Base-by-base conservation (phyloP, 2,113 vertebrate genomes). In the Oriolus oriolus region DNA sequence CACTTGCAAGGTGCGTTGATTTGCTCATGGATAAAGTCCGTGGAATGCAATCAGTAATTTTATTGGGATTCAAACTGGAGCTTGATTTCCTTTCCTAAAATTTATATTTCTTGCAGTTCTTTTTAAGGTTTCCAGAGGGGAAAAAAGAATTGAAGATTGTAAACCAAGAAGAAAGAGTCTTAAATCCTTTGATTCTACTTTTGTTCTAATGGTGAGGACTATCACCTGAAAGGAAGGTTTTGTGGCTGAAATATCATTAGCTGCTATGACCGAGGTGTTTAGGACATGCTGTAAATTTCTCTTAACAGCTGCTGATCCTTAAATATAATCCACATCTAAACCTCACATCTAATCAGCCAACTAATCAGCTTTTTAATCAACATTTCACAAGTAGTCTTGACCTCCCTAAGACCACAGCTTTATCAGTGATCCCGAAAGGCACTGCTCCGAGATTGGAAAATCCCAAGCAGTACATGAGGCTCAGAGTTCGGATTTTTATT, bases 101-200 rank as follows among this genome's bases (percentile, higher is more conserved):
- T 96, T 96, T 92, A 64, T 88, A 88, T 64, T 84, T 89, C 68
- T 57, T 60, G 26, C 47, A n/a, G 45, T 64, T 73, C 64, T 89
- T 65, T 92, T 90, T 88, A 93, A 88, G 52, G 69, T 74, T 93
- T 95, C 92, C 90, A 94, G 95, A 85, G 80, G 87, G 52, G 7
- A 39, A 84, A 81, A 91, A 89, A 63, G 68, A 88, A 63, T 52
- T 61, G 87, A 74, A 66, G 59, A 79, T 11, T 85, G 64, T 90
- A 96, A 96, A 95, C 82, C 80, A 75, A 90, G 92, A 91, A 63
- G 59, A 81, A 94, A 95, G 81, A 73, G 52, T 81, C 76, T 93
- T 94, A 94, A 96, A 94, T 92, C 69, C 56, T 96, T 88, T 92
- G 85, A 93, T 95, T 96, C 78, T 90, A 66, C 82, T 94, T 94